Evolutionary conservation across 2,888 invertebrate species (phyloP).

Genomic region (Micropterix aruncella): DNA sequence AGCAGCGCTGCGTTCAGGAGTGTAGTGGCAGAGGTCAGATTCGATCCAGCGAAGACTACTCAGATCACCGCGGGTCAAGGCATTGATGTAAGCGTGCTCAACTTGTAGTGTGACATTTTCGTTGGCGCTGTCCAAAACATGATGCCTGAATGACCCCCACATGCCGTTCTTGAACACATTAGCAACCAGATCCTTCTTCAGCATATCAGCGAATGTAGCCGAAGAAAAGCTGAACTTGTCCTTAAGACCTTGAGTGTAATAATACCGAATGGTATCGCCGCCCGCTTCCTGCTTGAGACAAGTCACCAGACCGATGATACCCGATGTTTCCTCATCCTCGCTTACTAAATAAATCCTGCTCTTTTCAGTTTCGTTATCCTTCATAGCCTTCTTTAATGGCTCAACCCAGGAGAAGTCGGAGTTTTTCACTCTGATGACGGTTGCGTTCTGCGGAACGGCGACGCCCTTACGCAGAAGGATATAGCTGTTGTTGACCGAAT

Average conservation of each 20-base stretch:
- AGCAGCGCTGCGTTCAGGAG: constrained; percentile 21
- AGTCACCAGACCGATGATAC: constrained; percentile 78
- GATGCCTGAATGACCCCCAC: constrained; percentile 83
- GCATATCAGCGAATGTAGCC: constrained; percentile 45
- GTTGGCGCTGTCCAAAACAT: constrained; percentile 40
- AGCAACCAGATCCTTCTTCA: constrained; percentile 64
- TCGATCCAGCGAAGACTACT: constrained; percentile 89
- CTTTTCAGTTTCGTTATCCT: constrained; percentile 42
- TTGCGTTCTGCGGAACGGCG: constrained; percentile 20
- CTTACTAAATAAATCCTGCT: constrained; percentile 54
- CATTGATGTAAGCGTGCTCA: constrained; percentile 92
- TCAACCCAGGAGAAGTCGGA: constrained; percentile 71
- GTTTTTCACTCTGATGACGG: constrained; percentile 54
- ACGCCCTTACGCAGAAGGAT: constrained; percentile 48
- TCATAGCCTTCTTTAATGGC: constrained; percentile 58
- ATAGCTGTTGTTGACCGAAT: constrained; percentile 47
- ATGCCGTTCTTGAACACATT: constrained; percentile 70
- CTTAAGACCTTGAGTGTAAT: constrained; percentile 52
- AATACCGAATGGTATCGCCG: constrained; percentile 59
- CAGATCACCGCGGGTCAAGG: constrained; percentile 83
- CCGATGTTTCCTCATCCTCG: constrained; percentile 53
- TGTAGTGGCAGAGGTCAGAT: constrained; percentile 56
- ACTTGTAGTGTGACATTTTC: constrained; percentile 37
- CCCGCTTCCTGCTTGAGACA: constrained; percentile 84
- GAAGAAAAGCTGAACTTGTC: constrained; percentile 43